These are phyloP conservation scores for Tragopan temminckii DNA, from an alignment of 2,797 vertebrate genomes.

Conservation along the genomic window DNA sequence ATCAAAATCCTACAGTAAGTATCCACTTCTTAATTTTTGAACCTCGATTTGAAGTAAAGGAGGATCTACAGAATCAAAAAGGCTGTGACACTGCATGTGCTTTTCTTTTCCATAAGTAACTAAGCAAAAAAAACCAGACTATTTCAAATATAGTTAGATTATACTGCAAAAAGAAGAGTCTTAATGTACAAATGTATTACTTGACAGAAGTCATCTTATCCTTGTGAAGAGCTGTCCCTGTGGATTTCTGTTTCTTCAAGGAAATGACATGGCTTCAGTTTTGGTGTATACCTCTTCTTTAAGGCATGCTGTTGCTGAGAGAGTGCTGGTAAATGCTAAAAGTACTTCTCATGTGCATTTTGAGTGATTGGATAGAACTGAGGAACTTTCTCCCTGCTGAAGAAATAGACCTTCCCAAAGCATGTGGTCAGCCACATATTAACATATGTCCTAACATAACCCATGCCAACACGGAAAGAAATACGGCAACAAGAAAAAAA, in stretches of 20 bases:
- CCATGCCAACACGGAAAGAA: not conserved
- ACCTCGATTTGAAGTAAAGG: not conserved
- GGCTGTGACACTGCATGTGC: rapidly evolving
- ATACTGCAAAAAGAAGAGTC: not conserved
- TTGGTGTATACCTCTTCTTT: not conserved
- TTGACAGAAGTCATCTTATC: not conserved
- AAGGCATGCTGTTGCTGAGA: not conserved
- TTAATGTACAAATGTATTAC: not conserved
- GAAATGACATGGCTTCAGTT: not conserved
- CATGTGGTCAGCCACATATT: not conserved
- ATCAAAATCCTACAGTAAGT: not conserved
- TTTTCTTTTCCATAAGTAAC: not conserved
- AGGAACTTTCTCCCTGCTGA: not conserved
- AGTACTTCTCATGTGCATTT: not conserved
- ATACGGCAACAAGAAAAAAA: not conserved
- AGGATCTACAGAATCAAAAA: not conserved
- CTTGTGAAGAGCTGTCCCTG: not conserved
- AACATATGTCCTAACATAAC: not conserved
- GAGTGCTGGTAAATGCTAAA: not conserved
- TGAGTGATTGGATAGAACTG: not conserved
- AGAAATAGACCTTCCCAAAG: not conserved
- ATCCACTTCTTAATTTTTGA: not conserved
- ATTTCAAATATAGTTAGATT: not conserved
- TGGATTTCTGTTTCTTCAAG: not conserved
- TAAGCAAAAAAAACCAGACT: not conserved